A percentile compares a stretch with the other conserved stretches of the same genome.
These are phyloP conservation scores for Charanyca ferruginea DNA, from an alignment of 2,888 invertebrate genomes.

Conservation along the genomic window DNA sequence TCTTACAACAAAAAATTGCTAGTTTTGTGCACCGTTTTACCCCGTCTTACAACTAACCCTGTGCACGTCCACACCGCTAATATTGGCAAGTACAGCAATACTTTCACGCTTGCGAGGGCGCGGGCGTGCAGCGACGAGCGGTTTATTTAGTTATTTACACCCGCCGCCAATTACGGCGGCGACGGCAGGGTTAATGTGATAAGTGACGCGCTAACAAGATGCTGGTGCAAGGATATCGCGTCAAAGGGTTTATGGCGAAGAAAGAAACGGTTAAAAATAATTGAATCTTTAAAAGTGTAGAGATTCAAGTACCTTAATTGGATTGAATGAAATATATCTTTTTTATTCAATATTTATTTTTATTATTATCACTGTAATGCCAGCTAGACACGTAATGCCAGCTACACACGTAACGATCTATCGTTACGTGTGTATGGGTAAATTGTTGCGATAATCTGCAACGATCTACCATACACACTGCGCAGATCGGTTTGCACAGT, in stretches of 20 bases:
- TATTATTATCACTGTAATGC: too few relatives aligned
- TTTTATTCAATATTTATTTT: too few relatives aligned
- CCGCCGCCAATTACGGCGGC: constrained; percentile 74
- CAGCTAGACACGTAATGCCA: too few relatives aligned
- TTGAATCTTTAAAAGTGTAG: constrained; percentile 11
- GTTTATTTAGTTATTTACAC: constrained; percentile 77
- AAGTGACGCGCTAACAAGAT: constrained; percentile 78
- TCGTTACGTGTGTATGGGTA: too few relatives aligned
- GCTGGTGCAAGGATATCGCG: constrained; percentile 62
- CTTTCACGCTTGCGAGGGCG: constrained; percentile 61
- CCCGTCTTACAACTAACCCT: constrained; percentile 17
- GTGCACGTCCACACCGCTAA: constrained; percentile 20
- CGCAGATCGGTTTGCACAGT: too few relatives aligned
- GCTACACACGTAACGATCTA: too few relatives aligned
- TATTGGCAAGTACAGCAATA: constrained; percentile 59
- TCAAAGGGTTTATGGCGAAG: constrained; percentile 35
- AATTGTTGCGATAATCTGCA: too few relatives aligned
- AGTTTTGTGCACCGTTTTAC: background rate
- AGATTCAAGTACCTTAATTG: too few relatives aligned
- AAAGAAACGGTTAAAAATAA: constrained; percentile 28
- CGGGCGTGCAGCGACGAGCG: constrained; percentile 37
- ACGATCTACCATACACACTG: too few relatives aligned
- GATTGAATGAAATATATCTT: too few relatives aligned
- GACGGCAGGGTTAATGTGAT: constrained; percentile 78
- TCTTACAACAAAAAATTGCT: background rate